Percentiles rank a stretch among this genome's conserved stretches.
Evolutionary conservation across 2,797 vertebrate genomes (phyloP).

Genomic region (Pipistrellus pipistrellus): DNA sequence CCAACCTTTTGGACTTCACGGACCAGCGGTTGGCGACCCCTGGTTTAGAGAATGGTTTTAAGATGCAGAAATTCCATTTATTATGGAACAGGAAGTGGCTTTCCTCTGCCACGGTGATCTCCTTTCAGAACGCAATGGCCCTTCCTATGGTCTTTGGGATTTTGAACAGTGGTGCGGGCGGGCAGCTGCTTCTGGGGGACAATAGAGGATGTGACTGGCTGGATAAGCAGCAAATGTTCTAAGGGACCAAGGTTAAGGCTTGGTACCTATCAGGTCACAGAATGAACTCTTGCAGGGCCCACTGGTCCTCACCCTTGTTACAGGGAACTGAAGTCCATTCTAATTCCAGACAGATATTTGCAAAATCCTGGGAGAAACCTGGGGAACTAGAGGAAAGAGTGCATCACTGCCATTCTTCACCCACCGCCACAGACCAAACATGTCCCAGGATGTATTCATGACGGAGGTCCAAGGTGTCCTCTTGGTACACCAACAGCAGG

Average conservation of each 20-base stretch:
- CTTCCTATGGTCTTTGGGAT: neutral
- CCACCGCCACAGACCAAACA: neutral
- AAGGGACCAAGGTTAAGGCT: neutral
- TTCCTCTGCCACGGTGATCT: neutral
- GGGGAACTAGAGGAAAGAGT: neutral
- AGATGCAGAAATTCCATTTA: conserved; percentile 26
- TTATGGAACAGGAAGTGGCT: neutral
- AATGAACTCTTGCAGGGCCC: neutral
- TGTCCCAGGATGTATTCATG: neutral
- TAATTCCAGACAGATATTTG: neutral
- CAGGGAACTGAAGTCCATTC: neutral
- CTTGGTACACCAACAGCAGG: neutral
- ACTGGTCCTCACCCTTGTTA: neutral
- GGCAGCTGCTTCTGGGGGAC: neutral
- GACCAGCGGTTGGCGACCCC: too few relatives aligned
- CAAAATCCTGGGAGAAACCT: neutral
- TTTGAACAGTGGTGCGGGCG: neutral
- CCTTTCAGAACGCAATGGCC: neutral
- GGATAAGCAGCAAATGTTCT: neutral
- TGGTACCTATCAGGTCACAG: neutral
- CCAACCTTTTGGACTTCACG: too few relatives aligned
- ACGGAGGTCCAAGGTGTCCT: neutral
- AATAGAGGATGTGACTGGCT: neutral
- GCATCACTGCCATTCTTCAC: neutral
- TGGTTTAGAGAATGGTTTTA: neutral